Evolutionary conservation across 30 jellyfish, hydroid and myxozoan species (phyloP).

Genomic region (Aurelia aurita): DNA sequence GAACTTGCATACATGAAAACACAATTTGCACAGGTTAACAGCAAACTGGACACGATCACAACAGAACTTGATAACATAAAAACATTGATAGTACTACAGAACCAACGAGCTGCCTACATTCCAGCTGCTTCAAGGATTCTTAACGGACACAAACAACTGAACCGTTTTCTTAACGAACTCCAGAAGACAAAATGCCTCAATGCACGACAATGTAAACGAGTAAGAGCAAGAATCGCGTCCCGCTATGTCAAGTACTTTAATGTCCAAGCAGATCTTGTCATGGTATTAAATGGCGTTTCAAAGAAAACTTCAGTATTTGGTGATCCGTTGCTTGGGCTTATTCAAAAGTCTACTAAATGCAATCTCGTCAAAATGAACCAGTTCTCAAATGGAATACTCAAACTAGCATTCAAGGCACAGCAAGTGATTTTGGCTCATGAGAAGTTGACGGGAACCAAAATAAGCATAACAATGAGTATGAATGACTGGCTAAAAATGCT

Average conservation of each 20-base stretch:
- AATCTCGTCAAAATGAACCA: neutral
- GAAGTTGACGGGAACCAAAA: constrained; percentile 24
- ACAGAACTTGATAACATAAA: neutral
- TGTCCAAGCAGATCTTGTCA: neutral
- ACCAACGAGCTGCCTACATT: neutral
- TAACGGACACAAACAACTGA: too few relatives aligned
- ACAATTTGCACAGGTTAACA: constrained; percentile 30
- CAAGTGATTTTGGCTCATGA: constrained; percentile 17
- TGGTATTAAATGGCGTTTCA: constrained; percentile 4
- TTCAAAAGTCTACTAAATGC: neutral
- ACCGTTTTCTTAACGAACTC: too few relatives aligned
- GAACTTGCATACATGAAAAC: constrained; percentile 16
- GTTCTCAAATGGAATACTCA: neutral
- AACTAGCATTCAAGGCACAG: constrained; percentile 20
- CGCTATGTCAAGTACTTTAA: neutral
- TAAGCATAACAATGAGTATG: neutral
- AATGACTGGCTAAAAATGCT: constrained; percentile 6
- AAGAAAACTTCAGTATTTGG: neutral
- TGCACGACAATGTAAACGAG: too few relatives aligned
- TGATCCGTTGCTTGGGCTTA: neutral
- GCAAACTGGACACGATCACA: constrained; percentile 13
- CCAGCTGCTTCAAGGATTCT: too few relatives aligned
- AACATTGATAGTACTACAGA: neutral
- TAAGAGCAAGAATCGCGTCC: too few relatives aligned
- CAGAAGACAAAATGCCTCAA: too few relatives aligned